Evolutionary conservation across 2,797 vertebrate genomes (phyloP).

Genomic region (Falco rusticolus): DNA sequence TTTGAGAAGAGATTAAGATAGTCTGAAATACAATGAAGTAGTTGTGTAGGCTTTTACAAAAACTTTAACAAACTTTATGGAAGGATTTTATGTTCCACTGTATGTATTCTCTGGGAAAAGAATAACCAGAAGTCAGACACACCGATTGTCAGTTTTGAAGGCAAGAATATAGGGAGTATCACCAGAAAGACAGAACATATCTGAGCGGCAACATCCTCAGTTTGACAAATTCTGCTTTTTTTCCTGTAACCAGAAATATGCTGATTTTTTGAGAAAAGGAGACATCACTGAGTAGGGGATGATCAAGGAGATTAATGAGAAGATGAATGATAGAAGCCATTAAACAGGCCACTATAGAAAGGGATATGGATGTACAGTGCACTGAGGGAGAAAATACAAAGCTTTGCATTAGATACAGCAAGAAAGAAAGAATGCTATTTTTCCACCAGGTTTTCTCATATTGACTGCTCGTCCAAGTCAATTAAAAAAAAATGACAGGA

Average conservation of each 20-base stretch:
- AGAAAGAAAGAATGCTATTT: background rate
- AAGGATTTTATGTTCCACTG: background rate
- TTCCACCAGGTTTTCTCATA: background rate
- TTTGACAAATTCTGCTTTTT: background rate
- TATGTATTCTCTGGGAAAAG: background rate
- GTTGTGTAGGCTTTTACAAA: background rate
- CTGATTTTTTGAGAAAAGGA: background rate
- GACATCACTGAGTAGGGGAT: background rate
- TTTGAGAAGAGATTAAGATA: background rate
- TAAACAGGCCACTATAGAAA: background rate
- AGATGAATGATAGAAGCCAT: background rate
- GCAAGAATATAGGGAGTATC: background rate
- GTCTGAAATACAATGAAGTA: background rate
- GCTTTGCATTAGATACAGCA: no score
- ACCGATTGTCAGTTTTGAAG: background rate
- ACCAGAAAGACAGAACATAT: background rate
- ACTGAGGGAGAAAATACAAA: background rate
- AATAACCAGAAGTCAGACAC: background rate
- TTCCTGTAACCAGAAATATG: background rate
- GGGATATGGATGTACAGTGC: accelerated
- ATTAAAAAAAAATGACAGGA: background rate
- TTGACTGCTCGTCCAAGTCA: background rate
- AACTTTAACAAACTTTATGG: background rate
- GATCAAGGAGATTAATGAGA: background rate
- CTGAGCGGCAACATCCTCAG: background rate